phyloP scores from a whole-genome alignment of 2,797 vertebrate genomes.

The Malacoctenus gilli region DNA sequence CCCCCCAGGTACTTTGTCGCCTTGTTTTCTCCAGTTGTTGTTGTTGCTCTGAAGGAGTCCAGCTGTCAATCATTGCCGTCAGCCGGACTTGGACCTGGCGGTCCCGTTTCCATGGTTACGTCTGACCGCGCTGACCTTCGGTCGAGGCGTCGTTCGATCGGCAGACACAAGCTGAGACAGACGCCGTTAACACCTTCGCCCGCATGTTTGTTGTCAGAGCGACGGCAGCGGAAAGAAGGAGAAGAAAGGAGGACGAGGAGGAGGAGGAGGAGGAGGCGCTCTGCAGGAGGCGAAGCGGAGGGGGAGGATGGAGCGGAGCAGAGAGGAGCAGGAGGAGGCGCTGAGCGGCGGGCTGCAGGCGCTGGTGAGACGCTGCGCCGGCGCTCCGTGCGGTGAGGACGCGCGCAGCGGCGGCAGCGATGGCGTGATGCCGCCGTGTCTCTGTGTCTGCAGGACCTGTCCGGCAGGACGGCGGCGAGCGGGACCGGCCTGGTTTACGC shows the following conservation, averaged over 20 bases:
- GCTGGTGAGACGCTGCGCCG: conserved; percentile 31
- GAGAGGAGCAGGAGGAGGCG: conserved; percentile 50
- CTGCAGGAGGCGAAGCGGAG: conserved; percentile 67
- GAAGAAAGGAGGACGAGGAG: conserved; percentile 51
- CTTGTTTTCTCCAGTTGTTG: too few relatives aligned
- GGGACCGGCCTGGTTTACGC: conserved; percentile 70
- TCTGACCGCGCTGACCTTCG: too few relatives aligned
- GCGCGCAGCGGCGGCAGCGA: too few relatives aligned
- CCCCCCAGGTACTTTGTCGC: conserved; percentile 66
- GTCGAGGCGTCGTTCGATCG: too few relatives aligned
- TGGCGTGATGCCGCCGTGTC: too few relatives aligned
- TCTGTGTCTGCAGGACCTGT: conserved; percentile 69
- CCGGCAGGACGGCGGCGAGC: conserved; percentile 30
- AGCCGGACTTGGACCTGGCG: too few relatives aligned
- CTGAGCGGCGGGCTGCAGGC: conserved; percentile 43
- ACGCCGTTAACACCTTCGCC: too few relatives aligned
- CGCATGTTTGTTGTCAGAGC: too few relatives aligned
- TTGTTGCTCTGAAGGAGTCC: too few relatives aligned
- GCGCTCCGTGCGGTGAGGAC: background rate
- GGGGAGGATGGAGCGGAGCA: conserved; percentile 61
- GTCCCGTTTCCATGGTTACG: too few relatives aligned
- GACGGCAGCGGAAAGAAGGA: conserved; percentile 1
- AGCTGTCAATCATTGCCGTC: too few relatives aligned
- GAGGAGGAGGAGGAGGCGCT: conserved; percentile 38
- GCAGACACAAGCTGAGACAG: too few relatives aligned